Evolutionary conservation across 2,888 invertebrate genomes (phyloP).

Genomic region (Chrysolina americana): DNA sequence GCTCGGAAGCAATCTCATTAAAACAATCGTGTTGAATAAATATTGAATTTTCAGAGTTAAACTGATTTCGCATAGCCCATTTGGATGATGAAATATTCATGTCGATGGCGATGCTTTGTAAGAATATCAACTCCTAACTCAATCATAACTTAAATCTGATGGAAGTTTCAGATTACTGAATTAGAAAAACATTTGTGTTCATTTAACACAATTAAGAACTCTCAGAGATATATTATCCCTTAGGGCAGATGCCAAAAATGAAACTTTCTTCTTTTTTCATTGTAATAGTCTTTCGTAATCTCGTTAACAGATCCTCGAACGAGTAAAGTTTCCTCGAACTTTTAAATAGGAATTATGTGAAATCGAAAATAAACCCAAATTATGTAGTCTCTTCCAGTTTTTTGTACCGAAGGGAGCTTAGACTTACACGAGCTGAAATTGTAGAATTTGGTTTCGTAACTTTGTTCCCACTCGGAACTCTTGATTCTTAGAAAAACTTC

Average conservation of each 20-base stretch:
- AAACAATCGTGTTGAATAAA: no score
- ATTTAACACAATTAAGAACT: background rate
- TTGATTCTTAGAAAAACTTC: background rate
- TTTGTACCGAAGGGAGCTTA: background rate
- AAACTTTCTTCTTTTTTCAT: constrained; percentile 2
- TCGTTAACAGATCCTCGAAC: constrained; percentile 28
- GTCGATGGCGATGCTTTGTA: background rate
- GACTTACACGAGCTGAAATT: constrained; percentile 4
- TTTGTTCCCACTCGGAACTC: background rate
- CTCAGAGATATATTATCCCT: background rate
- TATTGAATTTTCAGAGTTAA: no score
- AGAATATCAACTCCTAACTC: background rate
- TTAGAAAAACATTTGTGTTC: background rate
- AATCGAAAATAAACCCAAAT: constrained; percentile 40
- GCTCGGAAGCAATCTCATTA: no score
- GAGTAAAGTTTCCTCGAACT: constrained; percentile 34
- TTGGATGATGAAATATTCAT: background rate
- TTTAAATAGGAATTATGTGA: constrained; percentile 36
- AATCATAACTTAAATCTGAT: background rate
- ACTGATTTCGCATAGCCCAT: background rate
- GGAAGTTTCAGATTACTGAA: background rate
- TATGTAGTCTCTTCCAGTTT: constrained; percentile 31
- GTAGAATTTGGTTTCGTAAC: background rate
- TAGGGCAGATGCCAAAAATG: background rate
- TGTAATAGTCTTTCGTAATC: constrained; percentile 14